Conservation (phyloP, 2,888 invertebrate species). For the Ophion slaviceki region DNA sequence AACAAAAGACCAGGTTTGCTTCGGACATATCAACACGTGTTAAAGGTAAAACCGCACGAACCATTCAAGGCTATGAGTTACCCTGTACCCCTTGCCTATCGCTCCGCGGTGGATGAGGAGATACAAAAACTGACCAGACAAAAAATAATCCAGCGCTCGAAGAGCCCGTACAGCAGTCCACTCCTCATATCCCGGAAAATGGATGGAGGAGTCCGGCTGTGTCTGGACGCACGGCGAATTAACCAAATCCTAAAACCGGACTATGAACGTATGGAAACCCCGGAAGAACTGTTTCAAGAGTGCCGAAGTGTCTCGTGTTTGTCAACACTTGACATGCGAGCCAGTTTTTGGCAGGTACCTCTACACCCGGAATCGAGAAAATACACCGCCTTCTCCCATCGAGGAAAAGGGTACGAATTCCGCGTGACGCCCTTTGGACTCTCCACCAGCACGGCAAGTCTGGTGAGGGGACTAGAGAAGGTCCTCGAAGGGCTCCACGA, state of each 20-base stretch:
- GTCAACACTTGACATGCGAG: background rate
- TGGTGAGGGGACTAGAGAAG: too few species aligned
- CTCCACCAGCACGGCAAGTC: too few species aligned
- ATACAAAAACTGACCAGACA: conserved; percentile 73
- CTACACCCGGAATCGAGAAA: background rate
- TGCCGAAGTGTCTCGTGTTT: background rate
- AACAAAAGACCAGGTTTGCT: background rate
- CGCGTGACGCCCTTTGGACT: too few species aligned
- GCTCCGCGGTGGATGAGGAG: background rate
- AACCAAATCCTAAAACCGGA: background rate
- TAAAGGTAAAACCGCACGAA: background rate
- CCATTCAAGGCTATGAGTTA: conserved; percentile 5
- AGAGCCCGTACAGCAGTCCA: conserved; percentile 41
- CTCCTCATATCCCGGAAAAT: background rate
- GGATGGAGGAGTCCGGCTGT: conserved; percentile 1
- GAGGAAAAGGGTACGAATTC: background rate
- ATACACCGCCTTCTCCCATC: conserved; percentile 4
- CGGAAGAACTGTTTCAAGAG: background rate
- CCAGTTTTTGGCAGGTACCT: conserved; percentile 15
- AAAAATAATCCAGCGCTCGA: conserved; percentile 73
- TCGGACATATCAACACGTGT: background rate
- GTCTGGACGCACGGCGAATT: background rate
- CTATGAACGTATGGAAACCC: background rate
- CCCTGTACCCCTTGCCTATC: background rate
- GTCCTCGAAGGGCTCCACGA: too few species aligned